A percentile compares a stretch with the other conserved stretches of the same genome.
These are phyloP conservation scores for Tholera decimalis DNA, from an alignment of 2,888 invertebrate genomes.

Conservation along the genomic window DNA sequence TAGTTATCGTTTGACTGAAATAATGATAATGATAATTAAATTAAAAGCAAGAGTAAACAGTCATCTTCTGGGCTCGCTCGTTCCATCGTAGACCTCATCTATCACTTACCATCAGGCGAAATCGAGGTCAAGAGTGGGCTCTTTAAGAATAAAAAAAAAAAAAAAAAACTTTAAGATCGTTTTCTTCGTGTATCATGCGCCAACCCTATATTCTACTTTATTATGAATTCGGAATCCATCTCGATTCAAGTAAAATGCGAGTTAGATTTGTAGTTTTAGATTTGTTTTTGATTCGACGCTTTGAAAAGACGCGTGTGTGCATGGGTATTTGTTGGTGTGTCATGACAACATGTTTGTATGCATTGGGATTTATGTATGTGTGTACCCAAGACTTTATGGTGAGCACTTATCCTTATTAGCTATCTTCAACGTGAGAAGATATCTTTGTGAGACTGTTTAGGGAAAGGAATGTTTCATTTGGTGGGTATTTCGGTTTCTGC, in stretches of 20 bases:
- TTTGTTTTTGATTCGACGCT: conserved; percentile 55
- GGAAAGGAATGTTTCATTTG: conserved; percentile 10
- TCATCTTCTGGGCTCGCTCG: too few relatives aligned
- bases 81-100: too few relatives aligned
- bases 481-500: background rate
- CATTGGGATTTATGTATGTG: conserved; percentile 3
- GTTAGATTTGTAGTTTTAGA: conserved; percentile 55
- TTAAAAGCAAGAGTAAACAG: too few relatives aligned
- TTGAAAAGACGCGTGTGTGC: conserved; percentile 2
- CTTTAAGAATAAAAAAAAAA: background rate
- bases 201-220: conserved; percentile 35
- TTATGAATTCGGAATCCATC: conserved; percentile 47
- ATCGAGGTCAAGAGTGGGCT: too few relatives aligned
- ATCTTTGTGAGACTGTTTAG: conserved; percentile 6
- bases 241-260: conserved; percentile 49
- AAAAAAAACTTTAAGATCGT: background rate
- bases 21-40: too few relatives aligned
- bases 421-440: conserved; percentile 25
- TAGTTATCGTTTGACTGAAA: too few relatives aligned
- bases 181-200: background rate
- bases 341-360: background rate
- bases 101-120: too few relatives aligned
- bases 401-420: conserved; percentile 57
- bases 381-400: conserved; percentile 3
- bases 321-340: background rate